These are phyloP conservation scores for Lampris incognitus DNA, from an alignment of 2,113 vertebrate genomes.

Conservation along the genomic window DNA sequence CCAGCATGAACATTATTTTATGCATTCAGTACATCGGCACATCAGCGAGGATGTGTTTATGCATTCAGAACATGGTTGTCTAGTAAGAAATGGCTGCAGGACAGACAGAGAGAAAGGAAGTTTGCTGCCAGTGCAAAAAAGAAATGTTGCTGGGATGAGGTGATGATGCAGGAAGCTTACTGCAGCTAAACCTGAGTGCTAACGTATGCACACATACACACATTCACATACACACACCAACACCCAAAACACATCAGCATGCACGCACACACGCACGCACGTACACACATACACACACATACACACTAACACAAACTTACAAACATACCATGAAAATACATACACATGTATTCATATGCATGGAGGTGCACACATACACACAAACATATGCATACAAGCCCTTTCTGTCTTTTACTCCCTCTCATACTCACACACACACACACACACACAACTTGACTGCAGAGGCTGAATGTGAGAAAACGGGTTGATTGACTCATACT, in stretches of 20 bases:
- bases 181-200: neutral
- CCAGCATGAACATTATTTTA: no score
- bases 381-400: no score
- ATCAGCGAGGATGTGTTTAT: neutral
- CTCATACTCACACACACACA: no score
- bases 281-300: conserved; percentile 1
- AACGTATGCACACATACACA: neutral
- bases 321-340: neutral
- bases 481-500: no score
- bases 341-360: neutral
- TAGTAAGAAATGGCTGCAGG: conserved; percentile 6
- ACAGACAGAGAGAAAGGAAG: neutral
- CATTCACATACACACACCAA: neutral
- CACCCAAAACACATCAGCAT: neutral
- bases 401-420: no score
- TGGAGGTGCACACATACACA: neutral
- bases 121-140: conserved; percentile 14
- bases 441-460: neutral
- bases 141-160: neutral
- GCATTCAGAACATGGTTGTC: conserved; percentile 10
- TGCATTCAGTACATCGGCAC: no score
- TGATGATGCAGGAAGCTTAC: conserved; percentile 4
- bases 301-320: neutral
- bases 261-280: neutral
- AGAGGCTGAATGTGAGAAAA: no score